Percentiles rank a stretch among this genome's conserved stretches.
These are phyloP conservation scores for Pterophyllum scalare DNA, from an alignment of 2,113 vertebrate species.

Conservation along the genomic window DNA sequence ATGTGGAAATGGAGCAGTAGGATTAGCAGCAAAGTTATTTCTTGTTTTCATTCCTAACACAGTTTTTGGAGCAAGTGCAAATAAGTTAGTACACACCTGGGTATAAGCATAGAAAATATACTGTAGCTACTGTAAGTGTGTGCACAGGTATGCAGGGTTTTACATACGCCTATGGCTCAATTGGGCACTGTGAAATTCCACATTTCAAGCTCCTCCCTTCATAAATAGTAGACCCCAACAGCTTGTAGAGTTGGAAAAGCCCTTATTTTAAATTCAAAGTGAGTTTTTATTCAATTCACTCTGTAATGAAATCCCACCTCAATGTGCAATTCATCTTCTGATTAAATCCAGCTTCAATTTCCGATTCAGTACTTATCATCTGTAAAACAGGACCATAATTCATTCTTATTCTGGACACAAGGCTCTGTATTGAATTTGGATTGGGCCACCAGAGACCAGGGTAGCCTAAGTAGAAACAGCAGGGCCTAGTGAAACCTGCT, in stretches of 20 bases:
- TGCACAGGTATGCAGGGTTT: constrained; percentile 31
- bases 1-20: constrained; percentile 20
- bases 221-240: constrained; percentile 28
- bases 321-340: constrained; percentile 15
- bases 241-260: constrained; percentile 37
- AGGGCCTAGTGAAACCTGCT: constrained; percentile 71
- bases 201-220: constrained; percentile 40
- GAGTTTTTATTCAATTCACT: constrained; percentile 25
- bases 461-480: constrained; percentile 75
- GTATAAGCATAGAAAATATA: constrained; percentile 43
- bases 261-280: constrained; percentile 23
- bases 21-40: neutral
- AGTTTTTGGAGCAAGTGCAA: constrained; percentile 6
- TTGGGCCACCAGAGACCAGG: constrained; percentile 66
- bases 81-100: constrained; percentile 60
- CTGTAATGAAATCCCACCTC: constrained; percentile 43
- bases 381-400: constrained; percentile 62
- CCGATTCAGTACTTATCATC: constrained; percentile 40
- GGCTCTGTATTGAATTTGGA: constrained; percentile 61
- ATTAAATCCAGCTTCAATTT: constrained; percentile 53
- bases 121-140: constrained; percentile 44
- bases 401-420: constrained; percentile 62
- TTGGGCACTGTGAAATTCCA: constrained; percentile 67
- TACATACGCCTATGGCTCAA: constrained; percentile 34
- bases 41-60: neutral